A percentile compares a stretch with the other conserved stretches of the same genome.
Evolutionary conservation across 2,888 invertebrate species (phyloP).

Genomic region (Embidobia sp.): DNA sequence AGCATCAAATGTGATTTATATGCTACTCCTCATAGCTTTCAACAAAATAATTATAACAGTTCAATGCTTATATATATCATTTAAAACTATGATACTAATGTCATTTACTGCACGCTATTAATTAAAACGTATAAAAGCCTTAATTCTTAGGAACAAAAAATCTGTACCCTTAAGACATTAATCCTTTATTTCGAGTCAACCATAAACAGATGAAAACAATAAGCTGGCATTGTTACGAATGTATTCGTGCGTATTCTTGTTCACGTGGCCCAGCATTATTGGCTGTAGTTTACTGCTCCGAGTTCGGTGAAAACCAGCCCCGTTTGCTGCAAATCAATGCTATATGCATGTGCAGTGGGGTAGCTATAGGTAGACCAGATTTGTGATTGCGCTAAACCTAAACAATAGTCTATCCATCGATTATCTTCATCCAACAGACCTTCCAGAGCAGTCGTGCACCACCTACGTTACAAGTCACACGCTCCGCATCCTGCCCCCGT

Average conservation of each 20-base stretch:
- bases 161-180: slow-evolving; percentile 28
- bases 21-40: no score
- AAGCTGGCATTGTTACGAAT: slow-evolving; percentile 45
- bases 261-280: slow-evolving; percentile 47
- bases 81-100: no score
- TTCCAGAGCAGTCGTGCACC: slow-evolving; percentile 53
- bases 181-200: slow-evolving; percentile 65
- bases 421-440: slow-evolving; percentile 65
- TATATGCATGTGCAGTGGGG: slow-evolving; percentile 60
- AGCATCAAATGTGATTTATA: no score
- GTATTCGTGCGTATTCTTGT: slow-evolving; percentile 39
- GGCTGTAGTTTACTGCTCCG: slow-evolving; percentile 40
- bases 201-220: slow-evolving; percentile 65
- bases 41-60: no score
- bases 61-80: no score
- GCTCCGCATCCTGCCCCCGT: slow-evolving; percentile 42
- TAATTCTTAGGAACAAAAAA: slow-evolving; percentile 8
- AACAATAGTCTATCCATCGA: slow-evolving; percentile 73
- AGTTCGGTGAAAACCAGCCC: slow-evolving; percentile 62
- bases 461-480: slow-evolving; percentile 59
- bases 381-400: slow-evolving; percentile 75
- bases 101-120: no score
- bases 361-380: slow-evolving; percentile 68
- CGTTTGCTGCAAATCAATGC: slow-evolving; percentile 66
- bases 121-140: neutral